These are phyloP conservation scores for Ashinkailepas kermadecensis DNA, from an alignment of 2,888 invertebrate species.

Conservation along the genomic window DNA sequence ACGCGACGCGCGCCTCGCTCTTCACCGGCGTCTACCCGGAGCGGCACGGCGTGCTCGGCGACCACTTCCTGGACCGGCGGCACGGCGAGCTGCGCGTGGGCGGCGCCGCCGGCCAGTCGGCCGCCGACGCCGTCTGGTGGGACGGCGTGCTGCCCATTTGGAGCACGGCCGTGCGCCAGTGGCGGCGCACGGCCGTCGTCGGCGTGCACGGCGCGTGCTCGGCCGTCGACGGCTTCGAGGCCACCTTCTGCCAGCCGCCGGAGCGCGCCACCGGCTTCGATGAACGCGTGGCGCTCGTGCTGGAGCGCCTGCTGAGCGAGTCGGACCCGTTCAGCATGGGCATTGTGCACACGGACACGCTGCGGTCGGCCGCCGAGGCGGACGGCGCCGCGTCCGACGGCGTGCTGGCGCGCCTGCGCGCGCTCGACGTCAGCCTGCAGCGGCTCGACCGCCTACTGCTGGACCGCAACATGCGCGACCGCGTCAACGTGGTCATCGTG, in stretches of 20 bases:
- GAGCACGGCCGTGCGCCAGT: neutral
- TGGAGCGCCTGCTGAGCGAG: neutral
- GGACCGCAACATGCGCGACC: neutral
- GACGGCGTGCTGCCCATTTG: neutral
- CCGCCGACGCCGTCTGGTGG: neutral
- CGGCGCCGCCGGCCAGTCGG: constrained; percentile 6
- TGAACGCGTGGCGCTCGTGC: neutral
- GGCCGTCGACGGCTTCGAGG: neutral
- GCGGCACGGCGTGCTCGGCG: constrained; percentile 42
- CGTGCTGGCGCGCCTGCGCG: neutral
- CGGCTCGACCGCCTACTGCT: neutral
- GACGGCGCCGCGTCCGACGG: neutral
- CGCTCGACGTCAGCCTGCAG: neutral
- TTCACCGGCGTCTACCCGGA: constrained; percentile 39
- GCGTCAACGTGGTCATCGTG: constrained; percentile 9
- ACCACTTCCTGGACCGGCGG: constrained; percentile 40
- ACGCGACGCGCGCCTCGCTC: constrained; percentile 38
- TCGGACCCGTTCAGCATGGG: neutral
- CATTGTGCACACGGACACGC: constrained; percentile 16
- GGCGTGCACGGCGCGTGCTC: neutral
- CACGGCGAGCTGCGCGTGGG: neutral
- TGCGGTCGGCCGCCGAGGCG: neutral
- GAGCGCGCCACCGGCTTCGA: no score
- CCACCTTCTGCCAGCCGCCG: neutral
- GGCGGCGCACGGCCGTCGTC: neutral